Evolutionary conservation across 2,888 invertebrate genomes (phyloP).

Genomic region (Xanthorhoe designata): DNA sequence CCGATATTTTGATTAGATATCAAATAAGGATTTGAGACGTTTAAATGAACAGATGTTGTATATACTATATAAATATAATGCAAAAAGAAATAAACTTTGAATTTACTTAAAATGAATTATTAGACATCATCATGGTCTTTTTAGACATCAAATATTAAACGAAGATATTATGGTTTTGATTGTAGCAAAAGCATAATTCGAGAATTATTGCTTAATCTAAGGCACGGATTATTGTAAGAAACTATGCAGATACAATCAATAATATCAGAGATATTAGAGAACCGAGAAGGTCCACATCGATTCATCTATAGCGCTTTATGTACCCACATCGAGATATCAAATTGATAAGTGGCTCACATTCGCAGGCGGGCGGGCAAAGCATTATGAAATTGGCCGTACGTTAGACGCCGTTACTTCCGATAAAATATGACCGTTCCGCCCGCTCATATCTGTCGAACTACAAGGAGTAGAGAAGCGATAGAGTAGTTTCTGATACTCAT

Average conservation of each 20-base stretch:
- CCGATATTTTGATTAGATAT: conserved; percentile 49
- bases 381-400: conserved; percentile 86
- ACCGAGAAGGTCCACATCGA: conserved; percentile 49
- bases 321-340: conserved; percentile 83
- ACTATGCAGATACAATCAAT: conserved; percentile 13
- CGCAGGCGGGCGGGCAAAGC: conserved; percentile 74
- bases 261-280: conserved; percentile 37
- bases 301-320: conserved; percentile 75
- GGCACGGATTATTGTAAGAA: not conserved
- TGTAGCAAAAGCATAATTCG: not conserved
- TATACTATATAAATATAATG: not conserved
- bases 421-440: conserved; percentile 82
- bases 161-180: not conserved
- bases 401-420: conserved; percentile 83
- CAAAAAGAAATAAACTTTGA: not conserved
- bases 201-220: not conserved
- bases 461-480: conserved; percentile 32
- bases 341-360: conserved; percentile 84
- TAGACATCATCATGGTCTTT: not conserved
- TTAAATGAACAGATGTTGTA: conserved; percentile 11
- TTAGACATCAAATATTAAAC: not conserved
- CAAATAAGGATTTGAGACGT: conserved; percentile 18
- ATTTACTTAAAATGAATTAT: not conserved
- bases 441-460: conserved; percentile 81
- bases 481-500: not conserved